Conservation (phyloP, 2,113 vertebrate genomes). For the Tylochromis polylepis region DNA sequence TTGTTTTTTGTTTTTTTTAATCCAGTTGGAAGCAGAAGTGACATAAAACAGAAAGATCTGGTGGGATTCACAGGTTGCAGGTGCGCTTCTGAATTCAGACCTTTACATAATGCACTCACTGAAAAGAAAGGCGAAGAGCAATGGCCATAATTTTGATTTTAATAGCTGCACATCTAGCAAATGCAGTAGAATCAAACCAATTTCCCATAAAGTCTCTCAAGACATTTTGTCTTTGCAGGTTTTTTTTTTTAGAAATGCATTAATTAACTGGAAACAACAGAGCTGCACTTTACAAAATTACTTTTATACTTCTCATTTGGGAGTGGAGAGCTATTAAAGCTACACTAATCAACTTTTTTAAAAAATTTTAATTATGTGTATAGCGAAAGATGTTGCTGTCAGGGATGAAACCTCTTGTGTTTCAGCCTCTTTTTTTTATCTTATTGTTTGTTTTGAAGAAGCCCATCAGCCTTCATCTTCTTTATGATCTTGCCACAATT, state of each 20-base stretch:
- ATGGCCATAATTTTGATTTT: not conserved
- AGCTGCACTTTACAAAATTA: not conserved
- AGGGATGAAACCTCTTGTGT: not conserved
- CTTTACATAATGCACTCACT: not conserved
- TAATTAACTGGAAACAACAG: not conserved
- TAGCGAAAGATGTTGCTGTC: not conserved
- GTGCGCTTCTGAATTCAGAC: not conserved
- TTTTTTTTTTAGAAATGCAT: not conserved
- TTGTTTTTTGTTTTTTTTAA: not conserved
- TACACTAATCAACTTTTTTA: not conserved
- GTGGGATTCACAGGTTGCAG: not conserved
- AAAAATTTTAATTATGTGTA: not conserved
- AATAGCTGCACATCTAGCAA: not conserved
- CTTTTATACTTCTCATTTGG: not conserved
- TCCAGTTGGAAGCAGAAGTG: not conserved
- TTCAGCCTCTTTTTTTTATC: not conserved
- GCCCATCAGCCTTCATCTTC: not conserved
- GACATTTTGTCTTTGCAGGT: not conserved
- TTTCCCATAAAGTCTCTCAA: not conserved
- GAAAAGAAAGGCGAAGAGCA: not conserved
- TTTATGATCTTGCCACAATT: not conserved
- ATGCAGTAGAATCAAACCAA: not conserved
- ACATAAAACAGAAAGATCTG: not conserved
- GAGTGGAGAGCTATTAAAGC: not conserved
- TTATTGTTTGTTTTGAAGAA: not conserved